Evolutionary conservation across 1,140 invertebrate genomes (phyloP).

Genomic region (Drosophila repletoides): DNA sequence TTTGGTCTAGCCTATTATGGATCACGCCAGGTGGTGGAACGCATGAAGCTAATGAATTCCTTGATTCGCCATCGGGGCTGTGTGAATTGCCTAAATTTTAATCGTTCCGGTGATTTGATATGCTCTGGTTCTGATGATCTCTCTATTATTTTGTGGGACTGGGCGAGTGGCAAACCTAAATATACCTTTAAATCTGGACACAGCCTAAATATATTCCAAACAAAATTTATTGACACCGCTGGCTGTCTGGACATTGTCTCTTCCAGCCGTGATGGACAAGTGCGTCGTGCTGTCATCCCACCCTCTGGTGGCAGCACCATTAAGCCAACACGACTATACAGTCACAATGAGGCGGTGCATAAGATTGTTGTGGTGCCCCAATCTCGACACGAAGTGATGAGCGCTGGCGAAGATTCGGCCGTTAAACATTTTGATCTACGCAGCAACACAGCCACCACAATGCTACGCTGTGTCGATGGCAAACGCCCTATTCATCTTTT

Average conservation of each 20-base stretch:
- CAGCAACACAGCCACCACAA: conserved; percentile 77
- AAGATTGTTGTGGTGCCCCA: conserved; percentile 83
- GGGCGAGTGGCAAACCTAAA: conserved; percentile 87
- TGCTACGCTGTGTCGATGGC: conserved; percentile 30
- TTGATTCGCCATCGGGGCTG: conserved; percentile 93
- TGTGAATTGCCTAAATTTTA: conserved; percentile 96
- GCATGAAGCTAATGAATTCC: conserved; percentile 90
- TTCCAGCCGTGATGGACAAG: conserved; percentile 94
- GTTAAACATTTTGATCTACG: conserved; percentile 93
- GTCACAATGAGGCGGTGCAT: conserved; percentile 67
- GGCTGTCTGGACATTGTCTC: conserved; percentile 92
- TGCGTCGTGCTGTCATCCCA: conserved; percentile 83
- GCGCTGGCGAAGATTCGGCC: conserved; percentile 93
- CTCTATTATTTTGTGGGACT: conserved; percentile 94
- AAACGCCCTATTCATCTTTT: conserved; percentile 87
- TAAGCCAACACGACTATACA: conserved; percentile 53
- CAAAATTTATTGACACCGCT: conserved; percentile 86
- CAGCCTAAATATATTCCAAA: conserved; percentile 94
- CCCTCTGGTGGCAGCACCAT: conserved; percentile 55
- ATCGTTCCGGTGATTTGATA: conserved; percentile 85
- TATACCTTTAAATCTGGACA: conserved; percentile 90
- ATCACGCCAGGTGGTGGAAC: conserved; percentile 91
- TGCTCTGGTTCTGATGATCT: conserved; percentile 95
- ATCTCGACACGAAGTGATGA: conserved; percentile 90
- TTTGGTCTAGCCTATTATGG: conserved; percentile 87